These are phyloP conservation scores for Gnathonemus longibarbis DNA, from an alignment of 2,113 vertebrate species.

Conservation along the genomic window DNA sequence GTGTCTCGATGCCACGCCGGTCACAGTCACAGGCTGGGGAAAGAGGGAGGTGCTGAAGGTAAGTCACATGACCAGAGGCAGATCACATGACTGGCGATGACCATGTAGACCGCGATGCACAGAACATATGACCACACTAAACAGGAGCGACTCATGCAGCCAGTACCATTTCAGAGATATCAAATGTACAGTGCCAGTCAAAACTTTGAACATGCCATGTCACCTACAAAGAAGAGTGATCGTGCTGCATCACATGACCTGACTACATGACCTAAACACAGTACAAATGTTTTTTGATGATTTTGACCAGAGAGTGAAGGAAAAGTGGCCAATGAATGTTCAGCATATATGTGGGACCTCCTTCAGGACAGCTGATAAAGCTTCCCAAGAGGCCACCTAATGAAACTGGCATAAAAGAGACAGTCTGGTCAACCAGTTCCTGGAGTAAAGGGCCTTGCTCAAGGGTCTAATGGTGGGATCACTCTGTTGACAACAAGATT, in stretches of 20 bases:
- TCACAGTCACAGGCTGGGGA: slow-evolving; percentile 85
- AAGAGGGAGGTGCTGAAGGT: not conserved
- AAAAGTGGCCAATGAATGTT: not conserved
- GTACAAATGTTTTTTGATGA: not conserved
- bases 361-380: not conserved
- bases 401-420: not conserved
- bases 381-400: not conserved
- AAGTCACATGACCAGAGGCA: not conserved
- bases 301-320: not conserved
- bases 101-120: not conserved
- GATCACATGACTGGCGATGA: not conserved
- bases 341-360: not conserved
- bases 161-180: not conserved
- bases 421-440: not conserved
- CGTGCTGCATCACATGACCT: not conserved
- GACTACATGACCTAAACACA: not conserved
- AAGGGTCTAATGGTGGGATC: not conserved
- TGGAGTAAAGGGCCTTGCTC: not conserved
- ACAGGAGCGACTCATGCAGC: not conserved
- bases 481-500: not conserved
- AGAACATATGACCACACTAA: not conserved
- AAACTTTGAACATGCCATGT: not conserved
- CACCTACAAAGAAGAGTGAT: not conserved
- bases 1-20: slow-evolving; percentile 69
- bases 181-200: not conserved